Evolutionary conservation across 2,113 vertebrate genomes (phyloP).

Genomic region (Anhinga rufa): DNA sequence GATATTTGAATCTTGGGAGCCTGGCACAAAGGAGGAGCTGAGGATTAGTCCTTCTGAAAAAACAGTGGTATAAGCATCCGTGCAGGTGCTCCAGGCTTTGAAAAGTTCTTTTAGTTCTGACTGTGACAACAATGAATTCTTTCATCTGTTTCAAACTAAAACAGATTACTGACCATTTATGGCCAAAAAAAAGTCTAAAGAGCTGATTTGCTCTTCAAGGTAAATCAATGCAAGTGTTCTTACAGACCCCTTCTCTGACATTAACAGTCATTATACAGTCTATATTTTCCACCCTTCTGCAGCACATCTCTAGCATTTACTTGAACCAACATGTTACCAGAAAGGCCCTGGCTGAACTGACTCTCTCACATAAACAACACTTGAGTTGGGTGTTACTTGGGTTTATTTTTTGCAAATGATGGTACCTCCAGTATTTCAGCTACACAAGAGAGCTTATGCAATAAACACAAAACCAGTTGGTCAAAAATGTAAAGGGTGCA

Average conservation of each 20-base stretch:
- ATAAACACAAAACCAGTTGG: background rate
- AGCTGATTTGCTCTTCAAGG: background rate
- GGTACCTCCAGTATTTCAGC: slow-evolving; percentile 15
- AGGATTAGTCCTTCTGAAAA: background rate
- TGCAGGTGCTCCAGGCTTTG: background rate
- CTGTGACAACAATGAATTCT: background rate
- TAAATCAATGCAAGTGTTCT: background rate
- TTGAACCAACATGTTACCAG: background rate
- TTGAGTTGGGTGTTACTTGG: background rate
- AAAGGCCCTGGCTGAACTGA: background rate
- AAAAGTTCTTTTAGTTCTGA: background rate
- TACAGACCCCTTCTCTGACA: background rate
- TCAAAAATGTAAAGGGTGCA: background rate
- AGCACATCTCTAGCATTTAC: background rate
- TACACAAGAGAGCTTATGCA: background rate
- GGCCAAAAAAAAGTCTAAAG: background rate
- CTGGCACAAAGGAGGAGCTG: background rate
- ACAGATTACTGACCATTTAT: background rate
- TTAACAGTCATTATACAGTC: background rate
- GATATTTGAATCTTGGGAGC: background rate
- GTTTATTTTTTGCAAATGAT: background rate
- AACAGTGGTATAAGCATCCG: background rate
- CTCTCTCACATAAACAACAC: slow-evolving; percentile 22
- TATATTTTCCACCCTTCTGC: background rate
- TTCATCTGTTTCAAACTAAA: background rate